Evolutionary conservation across 2,113 vertebrate species (phyloP).

Genomic region (Tachysurus vachellii): DNA sequence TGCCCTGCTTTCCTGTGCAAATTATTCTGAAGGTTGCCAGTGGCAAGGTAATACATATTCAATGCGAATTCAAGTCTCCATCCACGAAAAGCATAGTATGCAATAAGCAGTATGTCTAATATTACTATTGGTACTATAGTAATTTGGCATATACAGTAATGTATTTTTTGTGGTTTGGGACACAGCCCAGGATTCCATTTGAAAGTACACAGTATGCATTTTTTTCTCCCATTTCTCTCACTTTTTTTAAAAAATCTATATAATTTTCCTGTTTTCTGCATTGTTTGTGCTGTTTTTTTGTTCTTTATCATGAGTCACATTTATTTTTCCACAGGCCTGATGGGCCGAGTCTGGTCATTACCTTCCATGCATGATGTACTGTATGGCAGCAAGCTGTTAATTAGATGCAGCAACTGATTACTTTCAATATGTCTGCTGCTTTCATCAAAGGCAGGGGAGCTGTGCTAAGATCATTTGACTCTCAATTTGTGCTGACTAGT

Average conservation of each 20-base stretch:
- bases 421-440: not conserved
- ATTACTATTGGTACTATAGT: not conserved
- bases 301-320: not conserved
- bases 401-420: slow-evolving; percentile 10
- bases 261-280: not conserved
- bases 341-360: not conserved
- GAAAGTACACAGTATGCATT: not conserved
- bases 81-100: not conserved
- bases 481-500: not conserved
- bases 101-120: not conserved
- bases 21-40: slow-evolving; percentile 24
- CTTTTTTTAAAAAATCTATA: too few relatives aligned
- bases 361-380: not conserved
- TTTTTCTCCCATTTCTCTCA: not conserved
- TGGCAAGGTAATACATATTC: slow-evolving; percentile 18
- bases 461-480: not conserved
- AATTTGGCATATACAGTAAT: not conserved
- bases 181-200: not conserved
- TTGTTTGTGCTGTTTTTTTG: not conserved
- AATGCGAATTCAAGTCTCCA: not conserved
- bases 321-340: not conserved
- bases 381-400: not conserved
- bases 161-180: not conserved
- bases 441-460: not conserved
- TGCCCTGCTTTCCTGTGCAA: slow-evolving; percentile 17